A percentile compares a stretch with the other conserved stretches of the same genome.
These are phyloP conservation scores for Andrena praecox DNA, from an alignment of 2,888 invertebrate species.

Conservation along the genomic window DNA sequence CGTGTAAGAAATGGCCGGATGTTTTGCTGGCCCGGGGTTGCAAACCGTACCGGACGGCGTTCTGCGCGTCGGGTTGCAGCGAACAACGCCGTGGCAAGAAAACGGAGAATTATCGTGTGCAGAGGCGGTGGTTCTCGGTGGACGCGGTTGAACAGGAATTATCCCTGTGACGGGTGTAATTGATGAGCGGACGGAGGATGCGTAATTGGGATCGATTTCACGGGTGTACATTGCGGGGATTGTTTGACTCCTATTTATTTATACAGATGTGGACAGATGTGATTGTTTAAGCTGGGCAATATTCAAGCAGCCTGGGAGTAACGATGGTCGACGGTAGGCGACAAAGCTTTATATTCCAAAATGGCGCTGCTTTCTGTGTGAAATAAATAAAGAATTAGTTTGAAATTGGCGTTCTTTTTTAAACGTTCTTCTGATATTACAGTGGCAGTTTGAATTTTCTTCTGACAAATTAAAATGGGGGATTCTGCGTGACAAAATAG, in stretches of 20 bases:
- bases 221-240: background rate
- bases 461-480: no score
- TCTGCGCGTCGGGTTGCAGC: background rate
- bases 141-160: background rate
- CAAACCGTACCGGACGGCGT: background rate
- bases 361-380: no score
- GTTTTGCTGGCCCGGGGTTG: slow-evolving; percentile 2
- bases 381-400: no score
- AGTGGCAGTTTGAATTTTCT: no score
- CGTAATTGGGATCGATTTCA: background rate
- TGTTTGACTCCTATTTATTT: no score
- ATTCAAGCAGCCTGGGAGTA: no score
- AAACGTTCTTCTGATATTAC: no score
- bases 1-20: slow-evolving; percentile 13
- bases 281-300: background rate
- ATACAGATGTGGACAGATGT: no score
- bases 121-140: background rate
- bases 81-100: slow-evolving; percentile 6
- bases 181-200: background rate
- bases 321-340: no score
- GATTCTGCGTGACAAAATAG: no score
- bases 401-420: no score
- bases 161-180: background rate
- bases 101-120: background rate
- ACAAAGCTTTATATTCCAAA: no score